These are phyloP conservation scores for Cydia pomonella DNA, from an alignment of 1,140 invertebrate species.

Conservation along the genomic window DNA sequence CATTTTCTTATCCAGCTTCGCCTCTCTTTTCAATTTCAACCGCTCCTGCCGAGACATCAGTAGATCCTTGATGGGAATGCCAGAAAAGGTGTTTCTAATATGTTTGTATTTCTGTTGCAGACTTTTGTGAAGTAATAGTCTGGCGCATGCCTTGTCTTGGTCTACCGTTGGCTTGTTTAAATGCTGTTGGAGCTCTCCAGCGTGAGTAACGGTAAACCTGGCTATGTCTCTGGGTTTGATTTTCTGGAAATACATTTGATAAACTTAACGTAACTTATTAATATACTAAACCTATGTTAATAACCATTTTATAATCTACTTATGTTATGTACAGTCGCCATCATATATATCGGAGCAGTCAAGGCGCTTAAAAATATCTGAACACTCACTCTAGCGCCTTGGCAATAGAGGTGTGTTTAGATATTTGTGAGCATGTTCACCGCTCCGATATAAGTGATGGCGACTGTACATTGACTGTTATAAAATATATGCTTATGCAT, in stretches of 20 bases:
- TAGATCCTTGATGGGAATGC: constrained; percentile 68
- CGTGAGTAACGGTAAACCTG: constrained; percentile 68
- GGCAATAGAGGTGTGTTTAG: too few relatives aligned
- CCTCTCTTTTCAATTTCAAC: constrained; percentile 67
- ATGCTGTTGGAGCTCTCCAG: constrained; percentile 60
- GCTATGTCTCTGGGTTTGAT: constrained; percentile 68
- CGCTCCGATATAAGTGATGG: too few relatives aligned
- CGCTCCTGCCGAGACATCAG: constrained; percentile 73
- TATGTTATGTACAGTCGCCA: too few relatives aligned
- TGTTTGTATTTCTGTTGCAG: constrained; percentile 67
- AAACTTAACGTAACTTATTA: too few relatives aligned
- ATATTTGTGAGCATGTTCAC: too few relatives aligned
- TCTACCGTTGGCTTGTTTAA: constrained; percentile 68
- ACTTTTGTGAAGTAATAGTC: constrained; percentile 66
- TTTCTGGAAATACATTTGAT: constrained; percentile 74
- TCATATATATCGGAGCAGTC: too few relatives aligned
- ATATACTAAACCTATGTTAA: too few relatives aligned
- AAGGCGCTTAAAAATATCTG: too few relatives aligned
- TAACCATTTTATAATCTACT: too few relatives aligned
- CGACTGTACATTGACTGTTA: too few relatives aligned
- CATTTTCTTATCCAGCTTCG: constrained; percentile 61
- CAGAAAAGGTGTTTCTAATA: constrained; percentile 61
- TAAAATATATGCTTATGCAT: too few relatives aligned
- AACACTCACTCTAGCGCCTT: too few relatives aligned
- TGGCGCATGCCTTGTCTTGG: constrained; percentile 67